A percentile compares a stretch with the other conserved stretches of the same genome.
phyloP scores from a whole-genome alignment of 35 echinoderm and acorn worm species.

The Heliocidaris tuberculata region DNA sequence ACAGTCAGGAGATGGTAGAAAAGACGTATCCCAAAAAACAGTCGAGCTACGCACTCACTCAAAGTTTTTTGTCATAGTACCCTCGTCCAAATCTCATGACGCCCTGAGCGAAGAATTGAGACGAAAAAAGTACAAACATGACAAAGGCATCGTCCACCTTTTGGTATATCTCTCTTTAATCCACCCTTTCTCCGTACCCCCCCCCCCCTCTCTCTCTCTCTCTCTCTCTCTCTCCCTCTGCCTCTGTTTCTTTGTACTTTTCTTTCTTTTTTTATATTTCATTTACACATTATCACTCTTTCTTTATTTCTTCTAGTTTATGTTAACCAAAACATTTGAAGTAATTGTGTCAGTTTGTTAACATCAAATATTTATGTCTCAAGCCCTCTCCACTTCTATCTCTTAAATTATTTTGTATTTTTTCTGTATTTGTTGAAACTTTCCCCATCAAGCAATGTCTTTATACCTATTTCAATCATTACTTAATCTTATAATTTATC shows the following conservation, averaged over 20 bases:
- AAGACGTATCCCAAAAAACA: constrained; percentile 10
- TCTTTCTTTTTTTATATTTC: background rate
- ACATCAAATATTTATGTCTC: no score
- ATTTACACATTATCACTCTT: no score
- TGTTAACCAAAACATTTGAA: no score
- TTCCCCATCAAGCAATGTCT: background rate
- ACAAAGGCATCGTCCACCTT: constrained; percentile 27
- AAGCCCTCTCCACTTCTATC: no score
- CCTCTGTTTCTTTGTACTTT: background rate
- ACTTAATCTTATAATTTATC: no score
- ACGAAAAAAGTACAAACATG: constrained; percentile 32
- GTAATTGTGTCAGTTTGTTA: no score
- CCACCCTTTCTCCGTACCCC: background rate
- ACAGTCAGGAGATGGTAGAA: background rate
- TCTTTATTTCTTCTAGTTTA: no score
- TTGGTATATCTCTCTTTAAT: background rate
- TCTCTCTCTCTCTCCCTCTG: background rate
- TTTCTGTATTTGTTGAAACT: background rate
- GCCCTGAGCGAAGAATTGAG: constrained; percentile 8
- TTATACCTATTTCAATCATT: no score
- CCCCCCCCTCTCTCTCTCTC: background rate
- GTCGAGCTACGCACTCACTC: background rate
- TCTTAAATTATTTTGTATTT: background rate
- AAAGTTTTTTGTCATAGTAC: constrained; percentile 2
- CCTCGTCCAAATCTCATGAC: constrained; percentile 1